Evolutionary conservation across 2,888 invertebrate genomes (phyloP).

Genomic region (Tenthredo distinguenda): DNA sequence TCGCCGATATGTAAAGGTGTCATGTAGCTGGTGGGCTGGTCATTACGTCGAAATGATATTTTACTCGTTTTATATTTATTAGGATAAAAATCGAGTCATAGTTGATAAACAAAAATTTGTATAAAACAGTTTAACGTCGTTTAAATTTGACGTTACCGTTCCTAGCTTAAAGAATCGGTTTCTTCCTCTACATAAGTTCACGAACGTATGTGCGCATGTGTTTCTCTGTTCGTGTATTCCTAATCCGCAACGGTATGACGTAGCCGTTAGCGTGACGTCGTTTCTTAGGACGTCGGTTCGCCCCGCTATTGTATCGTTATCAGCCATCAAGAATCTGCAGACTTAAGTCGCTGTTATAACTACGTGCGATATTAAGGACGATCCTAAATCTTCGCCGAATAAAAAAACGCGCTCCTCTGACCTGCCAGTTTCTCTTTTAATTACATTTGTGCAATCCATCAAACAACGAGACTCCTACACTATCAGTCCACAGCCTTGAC

Average conservation of each 20-base stretch:
- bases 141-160: conserved; percentile 31
- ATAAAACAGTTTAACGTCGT: neutral
- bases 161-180: neutral
- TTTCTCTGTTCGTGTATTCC: neutral
- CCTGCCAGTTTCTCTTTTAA: neutral
- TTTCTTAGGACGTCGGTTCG: conserved; percentile 38
- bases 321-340: conserved; percentile 32
- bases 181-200: neutral
- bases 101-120: neutral
- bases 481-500: neutral
- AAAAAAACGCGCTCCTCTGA: neutral
- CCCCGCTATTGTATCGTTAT: conserved; percentile 46
- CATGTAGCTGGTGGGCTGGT: neutral
- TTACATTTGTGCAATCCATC: neutral
- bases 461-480: neutral
- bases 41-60: neutral
- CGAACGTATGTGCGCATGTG: neutral
- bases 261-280: conserved; percentile 43
- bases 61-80: neutral
- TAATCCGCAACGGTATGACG: conserved; percentile 39
- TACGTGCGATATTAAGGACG: neutral
- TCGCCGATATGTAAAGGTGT: conserved; percentile 18
- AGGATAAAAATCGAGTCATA: neutral
- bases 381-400: neutral
- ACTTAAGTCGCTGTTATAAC: conserved; percentile 41